Percentiles rank a stretch among this genome's conserved stretches.
Evolutionary conservation across 2,888 invertebrate species (phyloP).

Genomic region (Flabesymbios commensalis): DNA sequence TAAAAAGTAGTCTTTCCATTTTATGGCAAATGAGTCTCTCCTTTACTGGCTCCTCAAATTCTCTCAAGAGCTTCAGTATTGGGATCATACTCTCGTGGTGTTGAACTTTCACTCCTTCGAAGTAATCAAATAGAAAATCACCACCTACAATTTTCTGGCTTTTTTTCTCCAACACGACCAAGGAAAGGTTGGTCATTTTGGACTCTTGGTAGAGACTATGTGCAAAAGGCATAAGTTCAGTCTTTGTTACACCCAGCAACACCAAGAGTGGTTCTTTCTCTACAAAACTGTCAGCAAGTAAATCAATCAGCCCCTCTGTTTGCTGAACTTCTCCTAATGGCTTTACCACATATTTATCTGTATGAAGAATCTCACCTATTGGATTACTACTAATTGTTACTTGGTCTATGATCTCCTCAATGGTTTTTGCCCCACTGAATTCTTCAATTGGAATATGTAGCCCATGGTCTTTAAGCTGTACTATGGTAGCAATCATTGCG

Average conservation of each 20-base stretch:
- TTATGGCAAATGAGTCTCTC: background rate
- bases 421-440: constrained; percentile 21
- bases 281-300: constrained; percentile 23
- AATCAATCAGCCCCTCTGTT: constrained; percentile 7
- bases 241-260: constrained; percentile 19
- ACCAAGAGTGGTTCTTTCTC: constrained; percentile 25
- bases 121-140: constrained; percentile 26
- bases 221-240: constrained; percentile 21
- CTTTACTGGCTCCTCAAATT: constrained; percentile 23
- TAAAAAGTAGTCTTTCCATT: constrained; percentile 11
- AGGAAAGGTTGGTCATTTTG: constrained; percentile 7
- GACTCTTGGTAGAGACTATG: constrained; percentile 18
- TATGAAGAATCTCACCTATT: constrained; percentile 1
- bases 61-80: constrained; percentile 14
- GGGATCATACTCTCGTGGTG: constrained; percentile 26
- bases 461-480: constrained; percentile 19
- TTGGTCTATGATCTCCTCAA: constrained; percentile 24
- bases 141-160: constrained; percentile 25
- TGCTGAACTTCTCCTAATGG: constrained; percentile 4
- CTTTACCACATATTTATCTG: constrained; percentile 15
- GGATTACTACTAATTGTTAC: background rate
- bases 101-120: constrained; percentile 12
- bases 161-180: constrained; percentile 17
- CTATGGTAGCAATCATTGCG: constrained; percentile 22
- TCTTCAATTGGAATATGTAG: constrained; percentile 19